Percentiles rank a stretch among this genome's conserved stretches.
phyloP scores from a whole-genome alignment of 2,113 vertebrate species.

The Seriola dumerili region DNA sequence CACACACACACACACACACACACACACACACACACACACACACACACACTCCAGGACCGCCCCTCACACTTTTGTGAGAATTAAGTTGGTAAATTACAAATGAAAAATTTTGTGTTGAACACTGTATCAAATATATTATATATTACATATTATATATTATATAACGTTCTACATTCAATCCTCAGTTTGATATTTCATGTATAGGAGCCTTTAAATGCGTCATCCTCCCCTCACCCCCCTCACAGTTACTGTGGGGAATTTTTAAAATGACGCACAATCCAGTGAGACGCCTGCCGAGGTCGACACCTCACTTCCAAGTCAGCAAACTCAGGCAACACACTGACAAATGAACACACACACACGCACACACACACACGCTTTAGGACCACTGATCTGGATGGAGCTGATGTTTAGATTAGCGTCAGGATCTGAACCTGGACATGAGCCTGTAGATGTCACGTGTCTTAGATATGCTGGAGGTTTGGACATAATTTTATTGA shows the following conservation, averaged over 20 bases:
- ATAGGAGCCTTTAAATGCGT: neutral
- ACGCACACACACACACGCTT: neutral
- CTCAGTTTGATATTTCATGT: neutral
- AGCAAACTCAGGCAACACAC: neutral
- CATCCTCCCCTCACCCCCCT: neutral
- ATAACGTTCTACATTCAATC: neutral
- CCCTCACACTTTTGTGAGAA: neutral
- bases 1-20: conserved; percentile 2
- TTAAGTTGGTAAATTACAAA: too few species aligned
- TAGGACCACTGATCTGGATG: neutral
- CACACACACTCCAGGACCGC: neutral
- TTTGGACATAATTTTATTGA: neutral
- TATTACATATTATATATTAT: too few species aligned
- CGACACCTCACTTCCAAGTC: neutral
- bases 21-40: conserved; percentile 2
- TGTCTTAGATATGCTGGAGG: neutral
- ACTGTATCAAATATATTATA: neutral
- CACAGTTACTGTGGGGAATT: neutral
- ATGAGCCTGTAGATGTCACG: neutral
- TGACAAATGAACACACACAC: neutral
- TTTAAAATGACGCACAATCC: conserved; percentile 3
- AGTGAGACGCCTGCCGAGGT: neutral
- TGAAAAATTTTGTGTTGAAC: neutral
- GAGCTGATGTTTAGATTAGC: neutral
- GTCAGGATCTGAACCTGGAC: neutral